These are phyloP conservation scores for Macrostomum lignano DNA, from an alignment of 1,140 invertebrate genomes.

Conservation along the genomic window DNA sequence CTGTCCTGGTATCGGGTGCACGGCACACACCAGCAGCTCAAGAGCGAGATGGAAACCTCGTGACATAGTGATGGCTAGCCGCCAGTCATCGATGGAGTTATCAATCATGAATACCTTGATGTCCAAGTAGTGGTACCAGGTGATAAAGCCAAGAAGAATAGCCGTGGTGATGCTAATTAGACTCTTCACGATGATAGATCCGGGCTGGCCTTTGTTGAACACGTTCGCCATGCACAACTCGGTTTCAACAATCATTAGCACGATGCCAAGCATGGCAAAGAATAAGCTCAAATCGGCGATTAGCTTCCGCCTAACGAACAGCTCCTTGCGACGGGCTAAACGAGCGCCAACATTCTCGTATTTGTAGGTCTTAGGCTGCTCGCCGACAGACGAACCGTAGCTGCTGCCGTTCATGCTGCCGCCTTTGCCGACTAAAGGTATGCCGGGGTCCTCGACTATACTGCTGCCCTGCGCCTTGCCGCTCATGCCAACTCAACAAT, in stretches of 20 bases:
- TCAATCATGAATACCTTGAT: slow-evolving; percentile 15
- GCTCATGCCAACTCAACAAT: too few relatives aligned
- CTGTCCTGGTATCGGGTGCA: slow-evolving; percentile 21
- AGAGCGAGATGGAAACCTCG: slow-evolving; percentile 12
- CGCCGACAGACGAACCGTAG: too few relatives aligned
- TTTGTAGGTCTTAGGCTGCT: too few relatives aligned
- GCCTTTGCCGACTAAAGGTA: too few relatives aligned
- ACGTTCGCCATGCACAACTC: slow-evolving; percentile 11
- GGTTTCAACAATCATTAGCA: slow-evolving; percentile 19
- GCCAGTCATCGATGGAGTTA: slow-evolving; percentile 22
- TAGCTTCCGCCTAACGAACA: slow-evolving; percentile 13
- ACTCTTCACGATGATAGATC: slow-evolving; percentile 15
- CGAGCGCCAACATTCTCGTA: slow-evolving; percentile 10
- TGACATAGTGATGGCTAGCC: slow-evolving; percentile 13
- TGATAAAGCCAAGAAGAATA: slow-evolving; percentile 13
- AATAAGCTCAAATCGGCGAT: slow-evolving; percentile 13
- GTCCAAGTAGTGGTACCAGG: slow-evolving; percentile 13
- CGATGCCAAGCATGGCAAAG: slow-evolving; percentile 14
- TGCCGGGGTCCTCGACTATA: too few relatives aligned
- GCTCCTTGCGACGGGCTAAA: slow-evolving; percentile 16
- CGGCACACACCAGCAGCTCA: slow-evolving; percentile 17
- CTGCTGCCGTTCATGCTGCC: too few relatives aligned
- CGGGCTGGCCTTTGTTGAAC: slow-evolving; percentile 6
- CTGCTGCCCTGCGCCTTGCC: too few relatives aligned
- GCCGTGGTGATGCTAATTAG: slow-evolving; percentile 16